Evolutionary conservation across 2,888 invertebrate species (phyloP), one percentile per base, ranked within the genome.

Genomic region (Hypomecis atomaria): DNA sequence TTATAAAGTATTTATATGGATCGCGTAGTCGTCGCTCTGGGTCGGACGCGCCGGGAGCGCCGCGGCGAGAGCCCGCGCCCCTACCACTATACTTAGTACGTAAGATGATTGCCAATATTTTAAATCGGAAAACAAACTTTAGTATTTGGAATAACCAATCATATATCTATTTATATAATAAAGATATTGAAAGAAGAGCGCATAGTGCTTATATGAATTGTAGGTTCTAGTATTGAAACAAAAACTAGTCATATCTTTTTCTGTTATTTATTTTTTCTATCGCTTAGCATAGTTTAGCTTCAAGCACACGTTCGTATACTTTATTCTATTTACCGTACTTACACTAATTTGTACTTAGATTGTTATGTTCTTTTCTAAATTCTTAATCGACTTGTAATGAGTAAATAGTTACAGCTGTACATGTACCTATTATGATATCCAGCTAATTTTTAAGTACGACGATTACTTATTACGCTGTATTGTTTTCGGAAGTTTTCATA

Each of bases 221-320:
- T 92, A 92, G 92, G 81, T 86, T 81, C 84, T 92, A 92, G 90
- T 83, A 84, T 80, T 83, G 88, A 88, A 87, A 88, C 90, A 88
- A 88, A 66, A 89, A 90, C 92, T 92, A 92, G 92, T 92, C 92
- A 92, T 92, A 92, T 92, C 91, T 88, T 79, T 64, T 88, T 92
- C 85, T 81, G 87, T 89, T 87, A 83, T 85, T 84, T 87, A 81
- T 86, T 89, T 87, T 88, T 81, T 87, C 89, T 89, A 87, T 88
- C 86, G 92, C 92, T 91, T 92, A 92, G 92, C 89, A 92, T 92
- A 92, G 90, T 90, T 89, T 92, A 92, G 92, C 92, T 92, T 91
- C 92, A 92, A 92, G 92, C 92, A 91, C 89, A 80, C 76, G 76
- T 78, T 79, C 77, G 75, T 78, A 78, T 77, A 71, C 72, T 79